Base-by-base conservation (phyloP, 2,888 invertebrate genomes). In the Oxycera nigricornis region DNA sequence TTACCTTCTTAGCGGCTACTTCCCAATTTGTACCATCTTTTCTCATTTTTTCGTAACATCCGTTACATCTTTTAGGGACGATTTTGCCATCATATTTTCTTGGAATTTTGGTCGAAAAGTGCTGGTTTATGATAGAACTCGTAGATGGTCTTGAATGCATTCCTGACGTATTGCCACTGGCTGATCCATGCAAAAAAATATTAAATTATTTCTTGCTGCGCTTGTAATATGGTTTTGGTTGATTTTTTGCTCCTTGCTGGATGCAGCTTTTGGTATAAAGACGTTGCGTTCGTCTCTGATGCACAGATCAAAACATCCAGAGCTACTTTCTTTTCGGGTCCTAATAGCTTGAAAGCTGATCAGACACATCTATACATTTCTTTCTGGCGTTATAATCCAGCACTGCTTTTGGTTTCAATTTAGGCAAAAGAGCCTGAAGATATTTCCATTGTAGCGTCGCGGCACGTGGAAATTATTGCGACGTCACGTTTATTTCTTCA, bases 141-240 rank as follows among this genome's bases (percentile, higher is more conserved):
- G 50, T n/a, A 14, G 50, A 50, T 50, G 50, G 50, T 50, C 50
- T 50, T 50, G 50, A 50, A 50, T 50, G 50, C 17, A n/a, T 50
- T 1, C 50, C 39, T 39, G 39, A 39, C 14, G 39, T 39, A 39
- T 39, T 39, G 7, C 50, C 1, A 17, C 50, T 50, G 9, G 50
- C 1, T 9, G 50, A n/a, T 50, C 50, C 50, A 1, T 50, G 4
- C 17, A 1, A 50, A 50, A 50, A 50, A 1, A 7, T 7, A 7
- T 50, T 50, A n/a, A 17, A 50, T 50, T 50, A 50, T 50, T 50
- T 50, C 1, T 50, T 14, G 50, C 17, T 50, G 50, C 50, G 50
- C 50, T 50, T 50, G 50, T 50, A 50, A n/a, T 50, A 50, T 50
- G 9, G 50, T 7, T 50, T 50, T 50, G 50, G 50, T 50, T 50